Conservation (phyloP, 1,140 invertebrate species). For the Lucilia cuprina region DNA sequence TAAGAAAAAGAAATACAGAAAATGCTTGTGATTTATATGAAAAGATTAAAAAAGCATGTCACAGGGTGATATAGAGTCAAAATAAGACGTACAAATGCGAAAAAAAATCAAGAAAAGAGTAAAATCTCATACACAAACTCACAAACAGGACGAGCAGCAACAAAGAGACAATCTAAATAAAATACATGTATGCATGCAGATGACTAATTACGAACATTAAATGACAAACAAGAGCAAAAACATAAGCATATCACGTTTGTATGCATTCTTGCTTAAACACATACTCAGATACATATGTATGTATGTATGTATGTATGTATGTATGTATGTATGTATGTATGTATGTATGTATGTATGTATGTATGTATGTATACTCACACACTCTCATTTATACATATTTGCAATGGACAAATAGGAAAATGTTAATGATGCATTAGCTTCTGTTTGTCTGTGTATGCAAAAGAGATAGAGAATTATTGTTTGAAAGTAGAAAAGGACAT, state of each 20-base stretch:
- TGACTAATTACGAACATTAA: slow-evolving; percentile 34
- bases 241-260: background rate
- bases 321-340: too few species aligned
- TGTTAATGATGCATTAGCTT: slow-evolving; percentile 33
- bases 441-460: background rate
- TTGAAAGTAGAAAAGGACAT: background rate
- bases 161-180: background rate
- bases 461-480: background rate
- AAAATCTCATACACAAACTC: background rate
- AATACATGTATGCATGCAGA: slow-evolving; percentile 4
- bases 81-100: background rate
- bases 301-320: too few species aligned
- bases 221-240: slow-evolving; percentile 16
- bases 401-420: background rate
- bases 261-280: background rate
- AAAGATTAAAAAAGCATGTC: background rate
- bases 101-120: background rate
- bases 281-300: background rate
- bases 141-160: background rate
- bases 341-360: too few species aligned
- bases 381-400: background rate
- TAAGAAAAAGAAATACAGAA: background rate
- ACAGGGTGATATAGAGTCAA: background rate
- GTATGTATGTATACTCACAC: background rate
- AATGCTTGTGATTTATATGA: background rate